phyloP scores from a whole-genome alignment of 2,797 vertebrate species.

The Aphelocoma californica region DNA sequence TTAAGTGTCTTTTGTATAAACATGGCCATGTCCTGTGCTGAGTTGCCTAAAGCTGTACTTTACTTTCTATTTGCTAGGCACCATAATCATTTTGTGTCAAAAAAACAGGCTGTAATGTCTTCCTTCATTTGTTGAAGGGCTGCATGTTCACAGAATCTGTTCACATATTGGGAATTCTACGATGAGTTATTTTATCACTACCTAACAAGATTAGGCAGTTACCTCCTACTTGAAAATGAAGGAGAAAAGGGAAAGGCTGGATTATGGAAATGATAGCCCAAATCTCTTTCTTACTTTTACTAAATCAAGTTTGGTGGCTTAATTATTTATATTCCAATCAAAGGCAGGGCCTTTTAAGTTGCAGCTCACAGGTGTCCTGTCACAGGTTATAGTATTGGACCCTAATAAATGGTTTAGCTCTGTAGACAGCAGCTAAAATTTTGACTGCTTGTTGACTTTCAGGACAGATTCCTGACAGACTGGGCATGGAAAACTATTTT shows the following conservation, averaged over 20 bases:
- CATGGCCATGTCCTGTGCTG: conserved; percentile 9
- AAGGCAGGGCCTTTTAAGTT: neutral
- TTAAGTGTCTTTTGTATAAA: neutral
- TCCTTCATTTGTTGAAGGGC: conserved; percentile 39
- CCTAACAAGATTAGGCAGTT: neutral
- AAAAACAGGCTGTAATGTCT: neutral
- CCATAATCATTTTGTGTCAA: conserved; percentile 39
- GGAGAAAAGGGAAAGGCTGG: neutral
- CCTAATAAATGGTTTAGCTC: neutral
- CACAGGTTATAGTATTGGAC: neutral
- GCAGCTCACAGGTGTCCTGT: neutral
- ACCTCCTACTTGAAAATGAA: neutral
- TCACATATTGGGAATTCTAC: neutral
- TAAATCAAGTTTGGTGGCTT: neutral
- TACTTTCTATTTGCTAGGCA: conserved; percentile 52
- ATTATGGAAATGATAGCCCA: neutral
- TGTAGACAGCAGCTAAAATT: neutral
- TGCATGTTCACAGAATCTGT: neutral
- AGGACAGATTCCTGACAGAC: neutral
- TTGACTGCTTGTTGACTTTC: neutral
- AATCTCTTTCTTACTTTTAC: neutral
- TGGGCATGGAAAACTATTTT: neutral
- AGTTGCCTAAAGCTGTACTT: conserved; percentile 8
- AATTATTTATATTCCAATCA: neutral
- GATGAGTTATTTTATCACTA: neutral